These are phyloP conservation scores for Brachypterus glaber DNA, from an alignment of 2,888 invertebrate genomes.

Conservation along the genomic window DNA sequence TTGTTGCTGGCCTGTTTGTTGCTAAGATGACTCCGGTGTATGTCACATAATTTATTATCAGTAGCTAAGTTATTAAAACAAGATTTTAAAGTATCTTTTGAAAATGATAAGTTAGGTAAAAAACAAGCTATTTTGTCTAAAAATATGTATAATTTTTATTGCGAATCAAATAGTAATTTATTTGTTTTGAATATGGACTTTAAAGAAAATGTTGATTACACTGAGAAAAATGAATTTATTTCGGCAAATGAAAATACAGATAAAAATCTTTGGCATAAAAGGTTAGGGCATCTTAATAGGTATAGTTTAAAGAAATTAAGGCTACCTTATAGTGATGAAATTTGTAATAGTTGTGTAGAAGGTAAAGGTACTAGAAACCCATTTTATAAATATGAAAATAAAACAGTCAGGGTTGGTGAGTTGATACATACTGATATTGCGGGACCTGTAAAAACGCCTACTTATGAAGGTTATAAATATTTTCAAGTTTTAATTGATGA, in stretches of 20 bases:
- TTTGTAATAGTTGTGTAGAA: constrained; percentile 12
- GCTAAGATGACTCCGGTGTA: no score
- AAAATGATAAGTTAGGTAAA: constrained; percentile 6
- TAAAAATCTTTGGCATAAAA: constrained; percentile 7
- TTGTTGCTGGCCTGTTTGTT: no score
- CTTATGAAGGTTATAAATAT: constrained; percentile 15
- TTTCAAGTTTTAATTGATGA: constrained; percentile 20
- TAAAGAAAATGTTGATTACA: constrained; percentile 5
- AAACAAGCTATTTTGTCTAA: not conserved
- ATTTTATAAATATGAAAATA: constrained; percentile 15
- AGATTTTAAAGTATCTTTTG: constrained; percentile 9
- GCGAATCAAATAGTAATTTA: constrained; percentile 8
- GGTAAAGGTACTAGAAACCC: constrained; percentile 16
- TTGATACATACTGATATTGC: constrained; percentile 19
- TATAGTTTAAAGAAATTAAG: constrained; percentile 8
- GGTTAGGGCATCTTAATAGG: constrained; percentile 9
- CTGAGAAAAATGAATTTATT: constrained; percentile 1
- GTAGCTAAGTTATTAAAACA: constrained; percentile 11
- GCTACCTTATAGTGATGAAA: constrained; percentile 5
- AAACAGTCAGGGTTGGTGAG: constrained; percentile 17
- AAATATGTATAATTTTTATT: constrained; percentile 9
- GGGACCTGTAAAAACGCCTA: constrained; percentile 16
- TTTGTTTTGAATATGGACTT: constrained; percentile 10
- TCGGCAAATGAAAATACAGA: not conserved
- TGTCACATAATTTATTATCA: constrained; percentile 12